phyloP scores from a whole-genome alignment of 1,140 invertebrate species.

The Metopolophium dirhodum region DNA sequence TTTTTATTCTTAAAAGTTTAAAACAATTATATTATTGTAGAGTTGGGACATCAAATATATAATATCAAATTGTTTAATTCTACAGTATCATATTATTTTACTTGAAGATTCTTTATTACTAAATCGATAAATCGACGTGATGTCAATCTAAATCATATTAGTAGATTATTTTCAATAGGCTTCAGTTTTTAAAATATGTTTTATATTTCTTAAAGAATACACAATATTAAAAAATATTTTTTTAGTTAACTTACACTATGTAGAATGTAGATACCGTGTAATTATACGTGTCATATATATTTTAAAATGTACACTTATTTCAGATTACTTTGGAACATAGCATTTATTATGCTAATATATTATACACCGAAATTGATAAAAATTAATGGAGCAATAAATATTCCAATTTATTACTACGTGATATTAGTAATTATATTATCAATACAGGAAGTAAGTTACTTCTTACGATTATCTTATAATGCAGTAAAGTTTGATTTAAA shows the following conservation, averaged over 20 bases:
- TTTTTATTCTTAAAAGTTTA: background rate
- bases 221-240: background rate
- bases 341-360: background rate
- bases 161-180: background rate
- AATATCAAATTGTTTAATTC: background rate
- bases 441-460: slow-evolving; percentile 13
- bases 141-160: background rate
- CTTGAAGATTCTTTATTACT: background rate
- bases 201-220: background rate
- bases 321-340: slow-evolving; percentile 8
- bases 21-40: background rate
- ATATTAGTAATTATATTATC: slow-evolving; percentile 1
- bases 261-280: background rate
- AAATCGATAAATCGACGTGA: background rate
- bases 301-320: background rate
- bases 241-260: background rate
- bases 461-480: background rate
- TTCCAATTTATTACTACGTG: slow-evolving; percentile 1
- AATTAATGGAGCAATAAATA: background rate
- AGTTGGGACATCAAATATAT: background rate
- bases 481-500: background rate
- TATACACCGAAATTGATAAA: slow-evolving; percentile 20
- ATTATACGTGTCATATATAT: background rate
- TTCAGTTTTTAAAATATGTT: background rate
- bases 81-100: background rate